These are phyloP conservation scores for Odocoileus virginianus DNA, from an alignment of 2,113 vertebrate genomes.

Conservation along the genomic window DNA sequence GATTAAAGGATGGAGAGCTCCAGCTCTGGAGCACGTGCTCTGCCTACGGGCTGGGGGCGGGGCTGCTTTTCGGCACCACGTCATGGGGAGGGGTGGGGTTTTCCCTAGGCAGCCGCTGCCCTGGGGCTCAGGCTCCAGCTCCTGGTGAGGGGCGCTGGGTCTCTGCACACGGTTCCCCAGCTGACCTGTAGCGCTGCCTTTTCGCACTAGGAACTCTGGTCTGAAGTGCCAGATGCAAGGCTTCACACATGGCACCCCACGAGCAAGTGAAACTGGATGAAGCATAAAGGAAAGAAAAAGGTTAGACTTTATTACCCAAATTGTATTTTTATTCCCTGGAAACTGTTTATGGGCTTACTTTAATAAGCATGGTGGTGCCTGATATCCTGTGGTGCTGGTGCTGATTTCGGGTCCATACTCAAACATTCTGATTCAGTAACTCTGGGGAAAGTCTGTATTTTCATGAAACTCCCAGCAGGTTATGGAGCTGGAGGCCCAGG, in stretches of 20 bases:
- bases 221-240: neutral
- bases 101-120: neutral
- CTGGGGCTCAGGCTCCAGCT: neutral
- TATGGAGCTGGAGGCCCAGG: neutral
- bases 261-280: neutral
- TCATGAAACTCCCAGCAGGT: neutral
- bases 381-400: neutral
- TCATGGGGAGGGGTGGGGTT: neutral
- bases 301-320: neutral
- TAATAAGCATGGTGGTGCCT: neutral
- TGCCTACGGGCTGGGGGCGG: neutral
- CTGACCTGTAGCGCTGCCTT: neutral
- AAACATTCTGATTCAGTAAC: neutral
- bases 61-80: too few relatives aligned
- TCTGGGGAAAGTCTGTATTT: neutral
- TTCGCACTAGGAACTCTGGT: neutral
- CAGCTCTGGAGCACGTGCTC: neutral
- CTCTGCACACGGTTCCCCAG: neutral
- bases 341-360: neutral
- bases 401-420: neutral
- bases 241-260: neutral
- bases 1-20: neutral
- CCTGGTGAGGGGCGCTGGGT: rapidly evolving
- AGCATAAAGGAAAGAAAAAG: neutral
- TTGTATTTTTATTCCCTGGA: neutral